Percentiles rank a stretch among this genome's conserved stretches.
These are phyloP conservation scores for Lutjanus argentimaculatus DNA, from an alignment of 2,797 vertebrate species.

Conservation along the genomic window DNA sequence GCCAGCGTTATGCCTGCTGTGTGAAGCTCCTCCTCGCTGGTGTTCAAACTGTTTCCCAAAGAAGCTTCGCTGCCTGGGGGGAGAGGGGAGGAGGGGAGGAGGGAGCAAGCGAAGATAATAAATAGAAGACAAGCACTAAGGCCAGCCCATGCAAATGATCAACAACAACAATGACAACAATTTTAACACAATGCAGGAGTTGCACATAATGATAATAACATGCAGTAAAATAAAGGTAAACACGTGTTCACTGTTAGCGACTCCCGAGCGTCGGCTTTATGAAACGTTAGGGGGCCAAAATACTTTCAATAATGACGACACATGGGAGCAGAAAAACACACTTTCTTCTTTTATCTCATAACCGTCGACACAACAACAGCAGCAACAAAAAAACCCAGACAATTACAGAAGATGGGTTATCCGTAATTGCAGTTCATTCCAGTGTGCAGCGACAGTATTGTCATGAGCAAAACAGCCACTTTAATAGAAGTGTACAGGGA, in stretches of 20 bases:
- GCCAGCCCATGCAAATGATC: slow-evolving; percentile 63
- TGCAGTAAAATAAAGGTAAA: slow-evolving; percentile 59
- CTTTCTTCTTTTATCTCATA: slow-evolving; percentile 65
- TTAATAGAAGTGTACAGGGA: slow-evolving; percentile 49
- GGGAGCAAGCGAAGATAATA: slow-evolving; percentile 47
- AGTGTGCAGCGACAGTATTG: slow-evolving; percentile 43
- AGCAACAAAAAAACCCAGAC: slow-evolving; percentile 31
- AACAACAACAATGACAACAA: slow-evolving; percentile 41
- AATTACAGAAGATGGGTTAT: slow-evolving; percentile 60
- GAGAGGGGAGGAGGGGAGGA: neutral
- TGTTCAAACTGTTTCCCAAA: slow-evolving; percentile 86
- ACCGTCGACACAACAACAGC: slow-evolving; percentile 43
- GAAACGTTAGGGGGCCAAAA: slow-evolving; percentile 57
- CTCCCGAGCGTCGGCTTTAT: slow-evolving; percentile 58
- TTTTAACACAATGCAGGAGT: slow-evolving; percentile 40
- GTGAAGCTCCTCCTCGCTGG: slow-evolving; percentile 88
- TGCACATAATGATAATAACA: slow-evolving; percentile 43
- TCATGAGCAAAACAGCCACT: slow-evolving; percentile 53
- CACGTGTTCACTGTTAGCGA: slow-evolving; percentile 33
- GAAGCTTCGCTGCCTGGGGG: slow-evolving; percentile 86
- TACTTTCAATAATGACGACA: slow-evolving; percentile 72
- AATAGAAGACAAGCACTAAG: slow-evolving; percentile 44
- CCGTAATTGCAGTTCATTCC: slow-evolving; percentile 65
- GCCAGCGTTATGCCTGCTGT: slow-evolving; percentile 77
- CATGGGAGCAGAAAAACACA: slow-evolving; percentile 58